Percentiles rank a stretch among this genome's conserved stretches.
phyloP scores from a whole-genome alignment of 2,797 vertebrate genomes.

The Hydrophis major region DNA sequence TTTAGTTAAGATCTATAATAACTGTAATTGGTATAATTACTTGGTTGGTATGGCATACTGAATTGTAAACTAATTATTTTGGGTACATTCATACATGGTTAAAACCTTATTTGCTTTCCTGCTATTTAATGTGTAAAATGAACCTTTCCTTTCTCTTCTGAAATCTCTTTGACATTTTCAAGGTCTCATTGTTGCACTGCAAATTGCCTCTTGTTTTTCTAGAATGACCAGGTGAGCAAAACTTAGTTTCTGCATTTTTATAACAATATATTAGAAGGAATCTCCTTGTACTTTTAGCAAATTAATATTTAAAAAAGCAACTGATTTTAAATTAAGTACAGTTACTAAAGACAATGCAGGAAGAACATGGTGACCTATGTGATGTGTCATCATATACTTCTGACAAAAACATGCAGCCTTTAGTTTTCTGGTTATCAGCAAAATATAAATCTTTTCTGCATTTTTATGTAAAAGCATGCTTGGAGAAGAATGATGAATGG shows the following conservation, averaged over 20 bases:
- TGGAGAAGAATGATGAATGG: not conserved
- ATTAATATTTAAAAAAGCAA: not conserved
- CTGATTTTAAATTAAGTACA: not conserved
- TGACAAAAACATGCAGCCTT: not conserved
- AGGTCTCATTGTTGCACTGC: not conserved
- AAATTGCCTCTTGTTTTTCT: not conserved
- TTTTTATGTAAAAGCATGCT: not conserved
- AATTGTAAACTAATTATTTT: not conserved
- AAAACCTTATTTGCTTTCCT: not conserved
- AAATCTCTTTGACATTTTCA: not conserved
- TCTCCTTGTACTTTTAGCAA: not conserved
- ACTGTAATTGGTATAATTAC: too few species aligned
- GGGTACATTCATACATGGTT: not conserved
- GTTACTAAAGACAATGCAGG: not conserved
- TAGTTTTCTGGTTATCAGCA: not conserved
- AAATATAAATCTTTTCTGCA: not conserved
- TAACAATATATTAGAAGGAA: not conserved
- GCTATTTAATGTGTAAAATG: not conserved
- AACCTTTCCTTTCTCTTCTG: not conserved
- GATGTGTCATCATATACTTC: not conserved
- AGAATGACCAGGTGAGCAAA: not conserved
- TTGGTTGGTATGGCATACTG: not conserved
- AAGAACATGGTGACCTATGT: not conserved
- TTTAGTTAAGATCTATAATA: not conserved
- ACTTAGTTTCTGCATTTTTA: not conserved